Conservation (phyloP, 2,888 invertebrate species). For the Mesorhabditis sp. region DNA sequence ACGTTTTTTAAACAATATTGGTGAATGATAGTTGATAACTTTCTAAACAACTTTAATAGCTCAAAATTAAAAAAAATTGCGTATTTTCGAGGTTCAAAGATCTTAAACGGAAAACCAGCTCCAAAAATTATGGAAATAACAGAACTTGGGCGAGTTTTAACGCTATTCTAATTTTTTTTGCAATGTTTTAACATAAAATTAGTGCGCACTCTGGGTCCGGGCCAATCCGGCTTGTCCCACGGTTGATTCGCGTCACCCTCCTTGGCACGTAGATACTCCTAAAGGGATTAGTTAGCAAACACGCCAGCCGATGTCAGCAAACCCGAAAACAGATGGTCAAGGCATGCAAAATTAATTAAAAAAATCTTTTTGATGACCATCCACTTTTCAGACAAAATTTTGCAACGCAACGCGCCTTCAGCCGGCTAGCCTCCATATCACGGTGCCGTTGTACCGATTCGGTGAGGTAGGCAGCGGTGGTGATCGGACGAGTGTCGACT, state of each 20-base stretch:
- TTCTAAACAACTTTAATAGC: too few species aligned
- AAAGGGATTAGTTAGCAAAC: neutral
- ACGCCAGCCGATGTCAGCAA: too few species aligned
- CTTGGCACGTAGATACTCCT: conserved; percentile 25
- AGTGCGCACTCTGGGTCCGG: conserved; percentile 44
- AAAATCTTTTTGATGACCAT: neutral
- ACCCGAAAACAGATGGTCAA: too few species aligned
- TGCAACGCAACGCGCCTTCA: conserved; percentile 33
- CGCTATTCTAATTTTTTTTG: neutral
- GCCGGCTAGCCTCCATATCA: conserved; percentile 48
- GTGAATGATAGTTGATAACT: too few species aligned
- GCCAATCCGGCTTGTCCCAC: conserved; percentile 57
- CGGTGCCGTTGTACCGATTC: conserved; percentile 56
- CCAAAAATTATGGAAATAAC: neutral
- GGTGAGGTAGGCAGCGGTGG: conserved; percentile 52
- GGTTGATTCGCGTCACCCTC: conserved; percentile 57
- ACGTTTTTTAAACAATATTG: too few species aligned
- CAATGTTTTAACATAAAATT: neutral
- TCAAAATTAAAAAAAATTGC: too few species aligned
- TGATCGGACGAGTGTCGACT: conserved; percentile 51
- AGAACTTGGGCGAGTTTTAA: neutral
- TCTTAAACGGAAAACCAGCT: neutral
- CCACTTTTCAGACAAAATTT: neutral
- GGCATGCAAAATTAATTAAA: neutral
- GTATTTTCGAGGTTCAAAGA: too few species aligned